These are phyloP conservation scores for Toxostoma redivivum DNA, from an alignment of 2,113 vertebrate species.

Conservation along the genomic window DNA sequence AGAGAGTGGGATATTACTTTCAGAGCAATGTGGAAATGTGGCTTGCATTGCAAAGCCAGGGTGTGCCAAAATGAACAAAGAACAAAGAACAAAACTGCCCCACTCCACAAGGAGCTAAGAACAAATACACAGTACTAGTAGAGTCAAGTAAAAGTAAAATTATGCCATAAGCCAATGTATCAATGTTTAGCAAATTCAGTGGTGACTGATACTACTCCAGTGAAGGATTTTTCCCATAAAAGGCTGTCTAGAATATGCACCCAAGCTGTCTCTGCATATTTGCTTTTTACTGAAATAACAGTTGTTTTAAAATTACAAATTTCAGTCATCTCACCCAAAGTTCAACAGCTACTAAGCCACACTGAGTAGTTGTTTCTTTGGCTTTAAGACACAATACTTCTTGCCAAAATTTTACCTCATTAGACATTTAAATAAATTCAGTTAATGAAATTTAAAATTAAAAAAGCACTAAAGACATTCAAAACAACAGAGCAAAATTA, in stretches of 20 bases:
- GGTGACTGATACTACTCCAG: background rate
- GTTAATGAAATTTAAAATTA: background rate
- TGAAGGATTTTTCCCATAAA: background rate
- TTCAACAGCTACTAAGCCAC: background rate
- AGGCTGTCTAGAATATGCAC: background rate
- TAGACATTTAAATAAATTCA: background rate
- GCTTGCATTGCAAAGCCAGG: background rate
- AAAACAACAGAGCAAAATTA: background rate
- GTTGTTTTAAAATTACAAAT: background rate
- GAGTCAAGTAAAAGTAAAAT: background rate
- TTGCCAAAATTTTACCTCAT: background rate
- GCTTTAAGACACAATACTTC: background rate
- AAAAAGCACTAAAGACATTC: background rate
- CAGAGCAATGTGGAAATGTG: background rate
- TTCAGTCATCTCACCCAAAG: background rate
- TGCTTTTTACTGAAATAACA: background rate
- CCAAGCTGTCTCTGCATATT: background rate
- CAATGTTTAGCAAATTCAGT: background rate
- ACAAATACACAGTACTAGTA: background rate
- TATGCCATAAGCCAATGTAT: background rate
- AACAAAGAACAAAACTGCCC: background rate
- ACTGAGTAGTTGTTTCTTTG: background rate
- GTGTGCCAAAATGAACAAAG: background rate
- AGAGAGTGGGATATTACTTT: background rate
- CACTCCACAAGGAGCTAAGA: background rate